Base-by-base conservation (phyloP, 30 jellyfish, hydroid and myxozoan species). In the Hydractinia symbiolongicarpus region DNA sequence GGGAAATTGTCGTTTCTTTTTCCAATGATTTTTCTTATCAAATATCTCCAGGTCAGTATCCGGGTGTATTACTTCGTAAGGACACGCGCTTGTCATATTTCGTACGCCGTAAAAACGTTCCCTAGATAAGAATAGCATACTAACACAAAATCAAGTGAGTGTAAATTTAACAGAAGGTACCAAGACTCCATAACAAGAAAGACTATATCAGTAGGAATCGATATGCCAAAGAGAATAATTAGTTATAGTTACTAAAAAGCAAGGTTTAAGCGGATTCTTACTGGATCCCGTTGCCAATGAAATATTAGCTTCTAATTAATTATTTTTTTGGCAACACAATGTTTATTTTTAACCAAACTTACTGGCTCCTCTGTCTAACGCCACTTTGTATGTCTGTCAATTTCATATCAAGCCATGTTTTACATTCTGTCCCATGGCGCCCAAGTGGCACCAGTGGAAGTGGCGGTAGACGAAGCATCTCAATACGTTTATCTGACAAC, bases 361-460 rank as follows among this genome's bases (percentile, higher is more conserved):
- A 90, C 97, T 90, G 97, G 84, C 97, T 82, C 16, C 94, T 77
- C 17, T 50, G 79, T 73, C 97, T 76, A 4, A 57, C 79, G 1
- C 79, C 95, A 72, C 97, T 90, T 44, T 85, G 91, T n/a, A 90
- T 85, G 40, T 81, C 90, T 50, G 54, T 56, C 5, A 90, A 83
- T 71, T 82, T 94, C 94, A 90, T 90, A 14, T 76, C 88, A 44
- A 90, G 55, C 82, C 95, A 77, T 52, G 79, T 77, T 6, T 82
- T 72, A 40, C 95, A 78, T 50, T 85, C 97, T 0, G 97, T 90
- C 7, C 89, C 95, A 64, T 86, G 97, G 73, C 95, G 61, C 13
- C 95, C 97, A 49, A 90, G 91, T n/a, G 95, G 95, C 4, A 80
- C 93, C 56, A 90, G 62, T 5, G 97, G 97, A n/a, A 84, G 66